Conservation (phyloP, 2,797 vertebrate genomes). For the Thamnophis elegans region DNA sequence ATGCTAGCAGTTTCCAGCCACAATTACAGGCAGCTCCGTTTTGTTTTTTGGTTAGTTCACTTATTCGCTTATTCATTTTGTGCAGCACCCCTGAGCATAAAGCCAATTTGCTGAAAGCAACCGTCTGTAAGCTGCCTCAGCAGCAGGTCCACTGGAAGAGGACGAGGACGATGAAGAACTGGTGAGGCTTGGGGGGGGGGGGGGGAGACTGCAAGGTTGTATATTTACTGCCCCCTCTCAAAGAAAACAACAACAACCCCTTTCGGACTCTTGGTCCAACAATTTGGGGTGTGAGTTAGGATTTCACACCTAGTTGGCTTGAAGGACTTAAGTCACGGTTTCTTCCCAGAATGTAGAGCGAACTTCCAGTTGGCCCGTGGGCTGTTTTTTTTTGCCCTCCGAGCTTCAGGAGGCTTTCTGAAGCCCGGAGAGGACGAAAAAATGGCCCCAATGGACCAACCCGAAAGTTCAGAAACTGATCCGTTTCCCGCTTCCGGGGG, state of each 20-base stretch:
- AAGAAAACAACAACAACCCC: not conserved
- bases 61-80: not conserved
- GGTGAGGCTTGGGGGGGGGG: slow-evolving; percentile 72
- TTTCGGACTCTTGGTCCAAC: not conserved
- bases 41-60: too few species aligned
- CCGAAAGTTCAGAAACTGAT: too few species aligned
- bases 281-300: not conserved
- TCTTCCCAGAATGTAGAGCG: not conserved
- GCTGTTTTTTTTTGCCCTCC: too few species aligned
- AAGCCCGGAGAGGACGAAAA: too few species aligned
- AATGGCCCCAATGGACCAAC: too few species aligned
- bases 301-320: not conserved
- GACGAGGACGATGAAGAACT: slow-evolving; percentile 87
- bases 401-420: too few species aligned
- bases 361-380: too few species aligned
- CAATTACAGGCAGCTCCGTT: not conserved
- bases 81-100: slow-evolving; percentile 67
- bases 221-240: not conserved
- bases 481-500: too few species aligned
- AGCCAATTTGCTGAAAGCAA: slow-evolving; percentile 62
- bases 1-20: not conserved
- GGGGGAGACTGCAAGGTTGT: not conserved
- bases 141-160: slow-evolving; percentile 62
- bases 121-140: slow-evolving; percentile 50
- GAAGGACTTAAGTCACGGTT: not conserved